Conservation (phyloP, 2,888 invertebrate genomes). For the Gastrophysa polygoni region DNA sequence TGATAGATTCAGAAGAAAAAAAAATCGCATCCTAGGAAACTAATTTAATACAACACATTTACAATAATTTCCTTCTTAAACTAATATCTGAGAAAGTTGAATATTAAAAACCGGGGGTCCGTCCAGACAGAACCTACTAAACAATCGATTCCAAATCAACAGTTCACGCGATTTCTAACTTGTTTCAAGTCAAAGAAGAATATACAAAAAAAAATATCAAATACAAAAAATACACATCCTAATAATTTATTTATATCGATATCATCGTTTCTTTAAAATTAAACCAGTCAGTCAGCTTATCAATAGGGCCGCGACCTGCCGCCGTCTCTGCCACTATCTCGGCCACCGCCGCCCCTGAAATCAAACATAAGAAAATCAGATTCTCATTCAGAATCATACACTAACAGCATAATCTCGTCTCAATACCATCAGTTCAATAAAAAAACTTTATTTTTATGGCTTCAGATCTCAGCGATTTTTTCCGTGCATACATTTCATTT, state of each 20-base stretch:
- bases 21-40: too few species aligned
- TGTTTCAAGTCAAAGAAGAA: neutral
- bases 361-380: neutral
- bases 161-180: neutral
- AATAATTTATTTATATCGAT: neutral
- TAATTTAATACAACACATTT: constrained; percentile 10
- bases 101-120: too few species aligned
- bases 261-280: neutral
- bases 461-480: too few species aligned
- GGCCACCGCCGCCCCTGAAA: constrained; percentile 18
- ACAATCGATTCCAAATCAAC: neutral
- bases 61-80: neutral
- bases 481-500: too few species aligned
- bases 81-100: too few species aligned
- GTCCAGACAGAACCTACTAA: too few species aligned
- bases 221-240: constrained; percentile 6
- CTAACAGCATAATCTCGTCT: too few species aligned
- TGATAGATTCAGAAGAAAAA: too few species aligned
- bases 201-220: constrained; percentile 6
- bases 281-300: neutral
- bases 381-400: neutral
- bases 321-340: constrained; percentile 15
- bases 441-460: too few species aligned
- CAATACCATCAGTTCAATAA: too few species aligned
- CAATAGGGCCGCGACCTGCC: constrained; percentile 12